phyloP scores from a whole-genome alignment of 92 coral and sea anemone species.

The Epizoanthus fatuus region DNA sequence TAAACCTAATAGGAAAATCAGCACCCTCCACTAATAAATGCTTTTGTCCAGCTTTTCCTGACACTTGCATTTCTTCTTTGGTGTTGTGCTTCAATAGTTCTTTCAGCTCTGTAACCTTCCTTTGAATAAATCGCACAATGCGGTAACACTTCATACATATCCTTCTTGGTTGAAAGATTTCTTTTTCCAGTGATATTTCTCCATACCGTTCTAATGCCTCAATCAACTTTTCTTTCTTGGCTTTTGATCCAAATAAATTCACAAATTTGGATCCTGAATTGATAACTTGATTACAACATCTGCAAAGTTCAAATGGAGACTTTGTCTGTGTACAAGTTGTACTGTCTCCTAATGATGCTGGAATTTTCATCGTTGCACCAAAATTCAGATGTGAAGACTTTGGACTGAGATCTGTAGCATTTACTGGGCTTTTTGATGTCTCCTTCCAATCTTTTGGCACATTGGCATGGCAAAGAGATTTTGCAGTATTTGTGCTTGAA shows the following conservation, averaged over 20 bases:
- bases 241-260: neutral
- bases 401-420: too few species aligned
- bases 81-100: neutral
- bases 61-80: neutral
- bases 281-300: neutral
- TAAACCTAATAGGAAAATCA: neutral
- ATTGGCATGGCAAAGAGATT: neutral
- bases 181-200: neutral
- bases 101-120: neutral
- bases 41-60: neutral
- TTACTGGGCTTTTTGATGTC: too few species aligned
- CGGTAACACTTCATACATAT: neutral
- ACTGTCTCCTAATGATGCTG: too few species aligned
- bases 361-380: too few species aligned
- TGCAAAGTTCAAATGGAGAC: neutral
- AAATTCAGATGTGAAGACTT: too few species aligned
- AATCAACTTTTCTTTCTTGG: neutral
- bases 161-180: neutral
- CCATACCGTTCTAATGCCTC: slow-evolving; percentile 3
- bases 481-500: neutral
- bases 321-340: too few species aligned
- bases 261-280: neutral
- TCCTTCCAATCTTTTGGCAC: neutral
- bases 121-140: neutral
- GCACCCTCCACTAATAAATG: neutral